A percentile compares a stretch with the other conserved stretches of the same genome.
phyloP scores from a whole-genome alignment of 2,797 vertebrate species.

The Xiphophorus birchmanni region DNA sequence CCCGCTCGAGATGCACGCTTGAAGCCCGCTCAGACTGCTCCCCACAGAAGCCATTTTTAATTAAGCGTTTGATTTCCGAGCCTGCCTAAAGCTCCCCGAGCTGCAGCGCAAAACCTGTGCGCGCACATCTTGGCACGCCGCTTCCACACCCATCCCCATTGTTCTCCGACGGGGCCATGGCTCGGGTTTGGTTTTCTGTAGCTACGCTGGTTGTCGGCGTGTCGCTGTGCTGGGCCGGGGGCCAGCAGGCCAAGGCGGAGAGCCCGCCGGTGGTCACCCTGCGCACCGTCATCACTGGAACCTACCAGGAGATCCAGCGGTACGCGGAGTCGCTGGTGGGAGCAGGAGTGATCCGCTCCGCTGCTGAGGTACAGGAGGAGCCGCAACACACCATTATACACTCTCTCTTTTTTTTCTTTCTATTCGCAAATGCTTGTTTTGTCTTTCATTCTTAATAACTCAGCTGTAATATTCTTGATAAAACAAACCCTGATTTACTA shows the following conservation, averaged over 20 bases:
- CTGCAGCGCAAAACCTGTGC: conserved; percentile 8
- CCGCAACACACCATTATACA: background rate
- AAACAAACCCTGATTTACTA: conserved; percentile 40
- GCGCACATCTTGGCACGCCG: background rate
- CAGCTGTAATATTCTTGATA: conserved; percentile 35
- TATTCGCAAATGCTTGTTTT: background rate
- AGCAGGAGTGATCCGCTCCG: conserved; percentile 66
- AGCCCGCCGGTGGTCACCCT: conserved; percentile 55
- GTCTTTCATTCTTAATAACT: conserved; percentile 34
- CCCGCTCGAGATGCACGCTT: conserved; percentile 11
- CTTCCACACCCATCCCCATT: background rate
- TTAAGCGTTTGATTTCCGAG: conserved; percentile 10
- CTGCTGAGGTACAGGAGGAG: conserved; percentile 68
- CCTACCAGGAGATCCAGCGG: conserved; percentile 66
- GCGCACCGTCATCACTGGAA: conserved; percentile 56
- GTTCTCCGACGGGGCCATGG: conserved; percentile 27
- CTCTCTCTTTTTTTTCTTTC: background rate
- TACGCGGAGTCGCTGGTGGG: conserved; percentile 77
- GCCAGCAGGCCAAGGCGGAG: conserved; percentile 24
- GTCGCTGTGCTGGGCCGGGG: conserved; percentile 42
- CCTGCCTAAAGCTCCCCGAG: conserved; percentile 17
- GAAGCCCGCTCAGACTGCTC: conserved; percentile 27
- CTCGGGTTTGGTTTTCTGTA: conserved; percentile 36
- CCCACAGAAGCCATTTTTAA: conserved; percentile 73
- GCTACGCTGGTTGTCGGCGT: conserved; percentile 36